Evolutionary conservation across 2,113 vertebrate genomes (phyloP).

Genomic region (Martes martes): DNA sequence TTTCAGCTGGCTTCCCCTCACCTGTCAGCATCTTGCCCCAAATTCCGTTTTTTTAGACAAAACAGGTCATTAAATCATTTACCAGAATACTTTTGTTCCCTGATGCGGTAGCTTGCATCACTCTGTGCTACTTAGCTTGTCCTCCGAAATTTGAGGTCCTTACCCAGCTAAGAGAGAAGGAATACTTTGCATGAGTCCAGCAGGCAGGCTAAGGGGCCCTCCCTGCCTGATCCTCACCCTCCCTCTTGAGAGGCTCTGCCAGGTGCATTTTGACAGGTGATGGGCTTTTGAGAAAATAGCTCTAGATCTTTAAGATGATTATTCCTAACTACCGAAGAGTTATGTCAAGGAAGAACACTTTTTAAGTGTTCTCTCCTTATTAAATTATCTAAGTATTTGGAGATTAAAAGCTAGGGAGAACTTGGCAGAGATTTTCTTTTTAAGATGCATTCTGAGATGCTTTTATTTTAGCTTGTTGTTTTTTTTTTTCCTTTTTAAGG

Average conservation of each 20-base stretch:
- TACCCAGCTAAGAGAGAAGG: not conserved
- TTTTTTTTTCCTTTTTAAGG: not conserved
- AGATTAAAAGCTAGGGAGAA: not conserved
- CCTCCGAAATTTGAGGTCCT: not conserved
- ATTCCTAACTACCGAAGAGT: not conserved
- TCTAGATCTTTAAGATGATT: not conserved
- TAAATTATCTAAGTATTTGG: slow-evolving; percentile 4
- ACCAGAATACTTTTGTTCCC: not conserved
- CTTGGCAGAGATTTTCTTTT: not conserved
- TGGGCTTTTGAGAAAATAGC: not conserved
- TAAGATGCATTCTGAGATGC: not conserved
- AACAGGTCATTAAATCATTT: not conserved
- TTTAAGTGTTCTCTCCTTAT: not conserved
- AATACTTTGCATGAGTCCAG: not conserved
- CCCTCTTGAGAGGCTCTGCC: not conserved
- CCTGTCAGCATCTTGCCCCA: not conserved
- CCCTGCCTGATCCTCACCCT: not conserved
- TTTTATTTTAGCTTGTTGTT: not conserved
- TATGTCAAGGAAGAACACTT: not conserved
- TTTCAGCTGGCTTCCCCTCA: not conserved
- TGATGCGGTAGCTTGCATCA: not conserved
- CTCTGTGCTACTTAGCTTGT: not conserved
- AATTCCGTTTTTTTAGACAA: not conserved
- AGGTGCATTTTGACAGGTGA: not conserved
- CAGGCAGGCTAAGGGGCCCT: not conserved